Evolutionary conservation across 1,140 invertebrate genomes (phyloP).

Genomic region (Agrypnia vestita): DNA sequence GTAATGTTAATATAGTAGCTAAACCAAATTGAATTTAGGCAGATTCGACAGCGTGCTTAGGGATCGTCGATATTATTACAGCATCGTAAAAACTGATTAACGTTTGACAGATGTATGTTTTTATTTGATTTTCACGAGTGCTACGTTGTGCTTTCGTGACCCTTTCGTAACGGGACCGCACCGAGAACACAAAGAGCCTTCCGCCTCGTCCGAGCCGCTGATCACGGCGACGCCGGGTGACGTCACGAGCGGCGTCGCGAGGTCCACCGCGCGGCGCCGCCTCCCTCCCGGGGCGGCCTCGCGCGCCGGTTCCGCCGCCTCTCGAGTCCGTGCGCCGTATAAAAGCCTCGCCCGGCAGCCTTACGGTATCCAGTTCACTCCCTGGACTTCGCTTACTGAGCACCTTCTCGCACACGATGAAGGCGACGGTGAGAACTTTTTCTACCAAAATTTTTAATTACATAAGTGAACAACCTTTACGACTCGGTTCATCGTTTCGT

Average conservation of each 20-base stretch:
- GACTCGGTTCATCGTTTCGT: too few species aligned
- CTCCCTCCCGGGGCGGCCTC: slow-evolving; percentile 30
- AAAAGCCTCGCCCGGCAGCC: slow-evolving; percentile 76
- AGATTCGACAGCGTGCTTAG: too few species aligned
- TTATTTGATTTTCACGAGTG: neutral
- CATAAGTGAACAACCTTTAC: too few species aligned
- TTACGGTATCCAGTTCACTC: slow-evolving; percentile 81
- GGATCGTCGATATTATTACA: too few species aligned
- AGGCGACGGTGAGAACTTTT: slow-evolving; percentile 67
- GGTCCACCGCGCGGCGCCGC: slow-evolving; percentile 23
- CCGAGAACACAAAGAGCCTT: neutral
- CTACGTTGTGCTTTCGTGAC: neutral
- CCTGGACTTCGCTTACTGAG: slow-evolving; percentile 72
- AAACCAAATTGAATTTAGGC: too few species aligned
- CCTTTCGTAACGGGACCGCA: neutral
- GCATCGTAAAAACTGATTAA: too few species aligned
- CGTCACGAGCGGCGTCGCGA: slow-evolving; percentile 33
- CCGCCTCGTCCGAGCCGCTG: neutral
- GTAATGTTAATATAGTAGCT: too few species aligned
- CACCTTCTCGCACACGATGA: slow-evolving; percentile 64
- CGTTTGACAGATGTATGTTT: too few species aligned
- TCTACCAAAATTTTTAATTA: too few species aligned
- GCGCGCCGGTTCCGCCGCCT: neutral
- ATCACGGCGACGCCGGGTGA: neutral
- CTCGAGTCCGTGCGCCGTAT: slow-evolving; percentile 69